Base-by-base conservation (phyloP, 2,888 invertebrate genomes). In the Listrodromus nycthemerus region DNA sequence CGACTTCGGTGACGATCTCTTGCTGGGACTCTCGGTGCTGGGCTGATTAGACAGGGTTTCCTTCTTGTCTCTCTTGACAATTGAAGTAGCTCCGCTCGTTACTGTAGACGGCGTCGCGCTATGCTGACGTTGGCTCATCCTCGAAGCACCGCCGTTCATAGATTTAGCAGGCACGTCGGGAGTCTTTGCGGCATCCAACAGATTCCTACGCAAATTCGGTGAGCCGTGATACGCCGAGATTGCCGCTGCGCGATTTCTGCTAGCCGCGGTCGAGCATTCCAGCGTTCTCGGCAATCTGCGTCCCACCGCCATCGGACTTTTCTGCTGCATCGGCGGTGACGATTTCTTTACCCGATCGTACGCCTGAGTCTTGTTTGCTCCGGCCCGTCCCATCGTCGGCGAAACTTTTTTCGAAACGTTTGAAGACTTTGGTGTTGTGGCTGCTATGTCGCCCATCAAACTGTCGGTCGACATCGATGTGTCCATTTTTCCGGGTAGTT, bases 111-210 rank as follows among this genome's bases (percentile, higher is more conserved):
- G 2, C 6, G 89, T 86, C 19, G 87, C 87, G 5, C 83, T 74
- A 3, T 86, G 83, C 61, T 90, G 90, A 24, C 92, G 89, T 2
- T 86, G 55, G 8, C 65, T 88, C 4, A 82, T 48, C 45, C 85
- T 85, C 3, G 87, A 65, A 8, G 88, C 73, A 3, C 85, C 85
- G 19, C 85, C 89, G 70, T 88, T 90, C 5, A 89, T 37, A 30
- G 83, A 73, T 84, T 88, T 90, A 30, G 83, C 87, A 30, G 88
- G 95, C 93, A 92, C 94, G 94, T 94, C 94, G 1, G 95, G 94
- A 0, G 94, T 94, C 83, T 94, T 94, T 1, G 95, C 94, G 5
- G 95, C 95, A 66, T 95, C 93, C 30, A 95, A 88, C 19, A 95
- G 91, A 89, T 94, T 95, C 79, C 94, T 92, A 24, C 95, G 92